Evolutionary conservation across 2,113 vertebrate genomes (phyloP).

Genomic region (Bufo gargarizans): DNA sequence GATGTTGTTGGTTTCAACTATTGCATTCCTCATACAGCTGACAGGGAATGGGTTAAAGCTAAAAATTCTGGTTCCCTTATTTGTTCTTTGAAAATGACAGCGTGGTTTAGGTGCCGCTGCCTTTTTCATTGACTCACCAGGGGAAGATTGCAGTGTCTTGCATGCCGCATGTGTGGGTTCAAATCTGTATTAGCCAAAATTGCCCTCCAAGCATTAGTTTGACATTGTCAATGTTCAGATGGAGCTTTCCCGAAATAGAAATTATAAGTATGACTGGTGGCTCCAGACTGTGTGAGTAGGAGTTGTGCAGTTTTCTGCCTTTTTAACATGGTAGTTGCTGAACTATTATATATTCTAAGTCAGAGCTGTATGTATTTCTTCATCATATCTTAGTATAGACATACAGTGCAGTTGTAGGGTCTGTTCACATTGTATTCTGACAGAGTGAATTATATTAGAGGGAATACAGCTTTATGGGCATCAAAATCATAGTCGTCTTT

Average conservation of each 20-base stretch:
- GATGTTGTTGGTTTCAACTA: not conserved
- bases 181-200: constrained; percentile 37
- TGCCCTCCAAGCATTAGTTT: constrained; percentile 37
- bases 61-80: not conserved
- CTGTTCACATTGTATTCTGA: not conserved
- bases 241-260: constrained; percentile 54
- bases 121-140: not conserved
- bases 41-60: not conserved
- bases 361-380: not conserved
- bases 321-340: constrained; percentile 37
- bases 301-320: constrained; percentile 51
- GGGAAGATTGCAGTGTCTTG: not conserved
- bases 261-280: constrained; percentile 52
- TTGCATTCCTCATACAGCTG: not conserved
- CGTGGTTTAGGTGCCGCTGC: not conserved
- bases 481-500: not conserved
- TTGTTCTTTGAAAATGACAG: not conserved
- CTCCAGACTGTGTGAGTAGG: constrained; percentile 57
- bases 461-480: not conserved
- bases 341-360: constrained; percentile 7
- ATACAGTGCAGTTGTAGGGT: not conserved
- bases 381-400: not conserved
- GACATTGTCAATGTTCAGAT: constrained; percentile 55
- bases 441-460: not conserved
- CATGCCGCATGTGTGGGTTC: constrained; percentile 30